phyloP scores from a whole-genome alignment of 2,113 vertebrate genomes.

The Osmerus eperlanus region DNA sequence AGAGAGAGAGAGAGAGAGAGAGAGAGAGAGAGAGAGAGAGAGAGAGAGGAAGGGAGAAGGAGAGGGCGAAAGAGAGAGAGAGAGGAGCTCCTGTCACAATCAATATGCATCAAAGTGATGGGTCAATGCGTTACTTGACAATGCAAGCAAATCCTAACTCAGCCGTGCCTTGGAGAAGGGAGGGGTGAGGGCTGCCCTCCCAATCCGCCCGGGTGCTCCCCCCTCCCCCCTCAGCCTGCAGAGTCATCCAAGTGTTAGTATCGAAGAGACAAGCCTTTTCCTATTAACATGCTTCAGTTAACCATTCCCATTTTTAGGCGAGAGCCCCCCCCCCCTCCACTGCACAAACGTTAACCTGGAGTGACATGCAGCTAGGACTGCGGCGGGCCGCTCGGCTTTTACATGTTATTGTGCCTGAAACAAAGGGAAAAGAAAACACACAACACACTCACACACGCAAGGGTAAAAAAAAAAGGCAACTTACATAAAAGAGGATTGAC shows the following conservation, averaged over 20 bases:
- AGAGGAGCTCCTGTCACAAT: slow-evolving; percentile 83
- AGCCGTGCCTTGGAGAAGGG: slow-evolving; percentile 71
- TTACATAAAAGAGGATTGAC: neutral
- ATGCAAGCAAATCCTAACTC: slow-evolving; percentile 89
- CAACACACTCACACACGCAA: slow-evolving; percentile 14
- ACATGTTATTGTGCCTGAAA: slow-evolving; percentile 71
- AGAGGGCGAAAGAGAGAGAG: slow-evolving; percentile 40
- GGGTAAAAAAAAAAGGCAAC: neutral
- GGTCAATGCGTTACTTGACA: slow-evolving; percentile 89
- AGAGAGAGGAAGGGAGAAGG: neutral
- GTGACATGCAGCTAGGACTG: slow-evolving; percentile 78
- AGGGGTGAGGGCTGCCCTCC: slow-evolving; percentile 60
- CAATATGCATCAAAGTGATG: slow-evolving; percentile 87
- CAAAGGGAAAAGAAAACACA: slow-evolving; percentile 54
- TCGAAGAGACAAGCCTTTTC: slow-evolving; percentile 92
- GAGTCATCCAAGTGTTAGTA: slow-evolving; percentile 94
- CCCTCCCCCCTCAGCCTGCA: slow-evolving; percentile 80
- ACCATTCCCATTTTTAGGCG: slow-evolving; percentile 78
- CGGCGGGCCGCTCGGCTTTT: slow-evolving; percentile 52
- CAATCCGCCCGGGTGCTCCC: slow-evolving; percentile 74
- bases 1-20: slow-evolving; percentile 10
- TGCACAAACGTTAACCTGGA: slow-evolving; percentile 84
- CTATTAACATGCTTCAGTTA: slow-evolving; percentile 93
- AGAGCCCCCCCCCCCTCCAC: slow-evolving; percentile 67
- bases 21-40: neutral